These are phyloP conservation scores for Pomacea canaliculata DNA, from an alignment of 2,888 invertebrate genomes.

Conservation along the genomic window DNA sequence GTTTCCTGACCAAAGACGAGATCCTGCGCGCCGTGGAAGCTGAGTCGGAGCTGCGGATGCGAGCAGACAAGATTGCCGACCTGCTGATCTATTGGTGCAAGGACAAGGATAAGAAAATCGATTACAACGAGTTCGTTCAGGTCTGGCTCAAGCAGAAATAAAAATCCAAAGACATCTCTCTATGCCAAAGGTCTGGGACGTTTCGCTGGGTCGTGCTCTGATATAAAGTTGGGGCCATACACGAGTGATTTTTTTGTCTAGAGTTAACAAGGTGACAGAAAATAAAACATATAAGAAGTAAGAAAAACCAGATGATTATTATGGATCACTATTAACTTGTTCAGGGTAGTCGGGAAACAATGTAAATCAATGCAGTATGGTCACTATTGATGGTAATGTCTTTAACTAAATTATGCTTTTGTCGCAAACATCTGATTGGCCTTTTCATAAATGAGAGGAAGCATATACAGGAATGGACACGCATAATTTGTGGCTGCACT, in stretches of 20 bases:
- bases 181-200: not conserved
- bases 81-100: conserved; percentile 51
- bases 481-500: too few relatives aligned
- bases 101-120: conserved; percentile 45
- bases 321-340: too few relatives aligned
- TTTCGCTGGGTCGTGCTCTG: not conserved
- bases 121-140: conserved; percentile 50
- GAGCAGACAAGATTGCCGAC: conserved; percentile 49
- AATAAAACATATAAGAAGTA: too few relatives aligned
- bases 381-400: too few relatives aligned
- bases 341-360: too few relatives aligned
- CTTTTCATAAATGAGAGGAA: too few relatives aligned
- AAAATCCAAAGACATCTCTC: not conserved
- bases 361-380: too few relatives aligned
- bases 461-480: too few relatives aligned
- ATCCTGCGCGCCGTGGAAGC: conserved; percentile 50
- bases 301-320: too few relatives aligned
- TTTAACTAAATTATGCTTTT: too few relatives aligned
- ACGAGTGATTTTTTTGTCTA: not conserved
- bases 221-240: not conserved
- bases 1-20: conserved; percentile 54
- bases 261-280: too few relatives aligned
- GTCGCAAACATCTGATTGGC: too few relatives aligned
- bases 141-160: conserved; percentile 36
- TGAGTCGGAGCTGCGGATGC: conserved; percentile 49